A percentile compares a stretch with the other conserved stretches of the same genome.
Conservation (phyloP, 2,888 invertebrate species). For the Phyto melanocephala region DNA sequence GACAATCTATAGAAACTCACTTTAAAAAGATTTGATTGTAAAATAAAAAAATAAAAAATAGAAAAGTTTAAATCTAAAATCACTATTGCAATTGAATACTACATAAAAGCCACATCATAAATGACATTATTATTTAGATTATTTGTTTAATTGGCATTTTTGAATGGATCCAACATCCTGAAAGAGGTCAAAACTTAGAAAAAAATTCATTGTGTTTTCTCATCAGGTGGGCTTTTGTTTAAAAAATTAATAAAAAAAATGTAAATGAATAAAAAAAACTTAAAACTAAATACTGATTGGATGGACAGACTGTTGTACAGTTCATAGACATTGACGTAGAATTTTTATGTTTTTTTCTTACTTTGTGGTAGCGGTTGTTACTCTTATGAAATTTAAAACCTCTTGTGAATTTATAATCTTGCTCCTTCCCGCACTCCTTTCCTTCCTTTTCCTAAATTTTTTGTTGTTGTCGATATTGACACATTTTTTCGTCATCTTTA, state of each 20-base stretch:
- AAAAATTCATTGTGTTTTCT: slow-evolving; percentile 74
- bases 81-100: background rate
- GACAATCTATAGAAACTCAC: background rate
- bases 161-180: slow-evolving; percentile 70
- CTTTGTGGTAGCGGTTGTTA: slow-evolving; percentile 48
- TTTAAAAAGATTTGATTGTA: background rate
- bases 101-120: no score
- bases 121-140: no score
- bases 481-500: slow-evolving; percentile 45
- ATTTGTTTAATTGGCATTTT: no score
- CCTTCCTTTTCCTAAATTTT: background rate
- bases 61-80: background rate
- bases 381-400: slow-evolving; percentile 75
- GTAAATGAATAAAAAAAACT: background rate
- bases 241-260: background rate
- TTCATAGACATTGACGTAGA: slow-evolving; percentile 42
- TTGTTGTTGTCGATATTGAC: slow-evolving; percentile 44
- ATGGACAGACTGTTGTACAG: slow-evolving; percentile 33
- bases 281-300: slow-evolving; percentile 14
- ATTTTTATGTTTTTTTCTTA: background rate
- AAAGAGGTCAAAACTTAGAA: slow-evolving; percentile 72
- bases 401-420: slow-evolving; percentile 72
- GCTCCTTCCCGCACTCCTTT: slow-evolving; percentile 60
- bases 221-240: slow-evolving; percentile 73
- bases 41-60: background rate